Evolutionary conservation across 2,113 vertebrate genomes (phyloP), one percentile per base, ranked within the genome.

Genomic region (Embiotoca jacksoni): DNA sequence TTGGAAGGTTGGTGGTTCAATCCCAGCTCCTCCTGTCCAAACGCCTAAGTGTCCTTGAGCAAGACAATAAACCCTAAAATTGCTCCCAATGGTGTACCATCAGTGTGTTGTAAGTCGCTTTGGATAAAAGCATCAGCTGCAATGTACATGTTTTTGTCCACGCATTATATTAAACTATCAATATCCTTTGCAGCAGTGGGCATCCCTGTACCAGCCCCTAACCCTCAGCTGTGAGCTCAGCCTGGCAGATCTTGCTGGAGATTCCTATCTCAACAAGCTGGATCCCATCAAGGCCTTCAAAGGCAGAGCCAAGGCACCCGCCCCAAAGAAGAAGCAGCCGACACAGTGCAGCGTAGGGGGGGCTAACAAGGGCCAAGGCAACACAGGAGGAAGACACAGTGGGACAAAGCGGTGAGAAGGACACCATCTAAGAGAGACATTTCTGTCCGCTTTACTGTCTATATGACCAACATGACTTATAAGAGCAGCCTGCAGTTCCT

Each of bases 141-240:
- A 23, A 23, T 44, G 41, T 11, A 44, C 10, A 13, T 44, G 41
- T 44, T 44, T 44, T 58, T n/a, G 2, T 11, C 11, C 33, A 30
- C 4, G 41, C 14, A 13, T 44, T 15, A 36, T 50, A n/a, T 1
- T 53, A 47, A 80, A 39, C 52, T 49, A 30, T 79, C 6, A 75
- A 36, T n/a, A 16, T 76, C n/a, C 36, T 75, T 76, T 75, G 59
- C 94, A 99, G 98, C 98, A 99, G 89, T 99, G 98, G 98, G 96
- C 97, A 72, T 97, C 96, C 66, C 96, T 99, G 91, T 99, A 98
- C 88, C 97, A 97, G 72, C 98, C 98, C 23, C 94, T 99, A 91
- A 96, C 93, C 10, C 94, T 95, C 90, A 94, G 92, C 85, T 85
- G 92, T 15, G 80, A 94, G 39, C 83, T 92, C n/a, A 92, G 94